These are phyloP conservation scores for Phenganax stokvisi DNA, from an alignment of 92 coral and sea anemone species.

Conservation along the genomic window DNA sequence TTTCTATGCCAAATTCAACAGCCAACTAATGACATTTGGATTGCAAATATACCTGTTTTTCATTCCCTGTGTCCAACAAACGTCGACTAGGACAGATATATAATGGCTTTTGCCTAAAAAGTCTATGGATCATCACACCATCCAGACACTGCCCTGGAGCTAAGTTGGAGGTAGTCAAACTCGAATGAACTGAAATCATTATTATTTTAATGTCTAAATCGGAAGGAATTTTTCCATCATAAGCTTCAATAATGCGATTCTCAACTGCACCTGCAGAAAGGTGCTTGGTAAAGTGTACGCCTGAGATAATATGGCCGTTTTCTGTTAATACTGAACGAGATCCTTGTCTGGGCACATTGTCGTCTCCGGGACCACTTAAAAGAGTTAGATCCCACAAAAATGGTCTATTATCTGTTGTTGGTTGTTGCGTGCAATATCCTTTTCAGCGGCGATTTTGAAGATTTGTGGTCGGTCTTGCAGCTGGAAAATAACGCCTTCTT, in stretches of 20 bases:
- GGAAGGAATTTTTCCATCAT: slow-evolving; percentile 5
- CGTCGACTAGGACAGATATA: slow-evolving; percentile 10
- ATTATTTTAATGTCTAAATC: not conserved
- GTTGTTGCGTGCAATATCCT: not conserved
- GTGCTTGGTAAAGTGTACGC: slow-evolving; percentile 3
- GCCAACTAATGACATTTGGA: too few species aligned
- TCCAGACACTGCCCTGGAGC: slow-evolving; percentile 2
- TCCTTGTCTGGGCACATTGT: slow-evolving; percentile 8
- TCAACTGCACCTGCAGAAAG: slow-evolving; percentile 4
- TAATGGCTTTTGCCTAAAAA: slow-evolving; percentile 6
- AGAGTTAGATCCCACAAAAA: slow-evolving; percentile 5
- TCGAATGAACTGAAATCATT: slow-evolving; percentile 8
- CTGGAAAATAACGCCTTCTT: not conserved
- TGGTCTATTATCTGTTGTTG: slow-evolving; percentile 6
- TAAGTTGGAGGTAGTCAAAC: slow-evolving; percentile 6
- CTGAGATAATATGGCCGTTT: slow-evolving; percentile 11
- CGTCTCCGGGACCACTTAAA: not conserved
- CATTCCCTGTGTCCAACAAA: slow-evolving; percentile 8
- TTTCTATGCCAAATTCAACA: too few species aligned
- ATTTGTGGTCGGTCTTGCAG: not conserved
- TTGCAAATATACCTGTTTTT: not conserved
- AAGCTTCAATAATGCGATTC: slow-evolving; percentile 16
- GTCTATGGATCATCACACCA: slow-evolving; percentile 9
- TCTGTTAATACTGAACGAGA: slow-evolving; percentile 1
- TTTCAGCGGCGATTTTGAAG: not conserved